phyloP scores from a whole-genome alignment of 1,140 invertebrate genomes.

The Papilio helenus region DNA sequence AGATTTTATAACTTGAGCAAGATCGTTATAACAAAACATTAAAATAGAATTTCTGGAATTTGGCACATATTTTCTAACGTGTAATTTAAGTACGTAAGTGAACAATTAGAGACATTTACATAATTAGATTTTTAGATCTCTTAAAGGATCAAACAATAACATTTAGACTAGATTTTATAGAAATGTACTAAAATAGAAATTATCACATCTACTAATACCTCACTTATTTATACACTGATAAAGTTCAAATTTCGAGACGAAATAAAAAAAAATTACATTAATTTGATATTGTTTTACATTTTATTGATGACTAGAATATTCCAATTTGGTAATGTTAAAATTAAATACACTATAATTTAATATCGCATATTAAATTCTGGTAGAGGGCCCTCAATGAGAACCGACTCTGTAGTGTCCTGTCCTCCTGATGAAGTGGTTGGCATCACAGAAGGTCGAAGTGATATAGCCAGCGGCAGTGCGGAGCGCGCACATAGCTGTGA shows the following conservation, averaged over 20 bases:
- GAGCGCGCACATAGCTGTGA: slow-evolving; percentile 73
- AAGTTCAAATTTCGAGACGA: not conserved
- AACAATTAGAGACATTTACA: not conserved
- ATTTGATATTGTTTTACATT: slow-evolving; percentile 9
- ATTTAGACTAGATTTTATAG: slow-evolving; percentile 3
- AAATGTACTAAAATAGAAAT: slow-evolving; percentile 16
- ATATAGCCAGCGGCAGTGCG: slow-evolving; percentile 73
- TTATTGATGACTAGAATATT: not conserved
- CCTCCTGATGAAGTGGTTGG: slow-evolving; percentile 45
- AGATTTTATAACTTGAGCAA: not conserved
- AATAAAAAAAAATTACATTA: not conserved
- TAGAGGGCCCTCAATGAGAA: slow-evolving; percentile 66
- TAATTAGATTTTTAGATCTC: not conserved
- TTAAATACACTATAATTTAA: slow-evolving; percentile 42
- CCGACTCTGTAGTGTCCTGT: slow-evolving; percentile 67
- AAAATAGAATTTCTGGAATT: not conserved
- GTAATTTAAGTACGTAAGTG: not conserved
- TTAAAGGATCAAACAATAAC: slow-evolving; percentile 7
- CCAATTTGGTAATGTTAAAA: not conserved
- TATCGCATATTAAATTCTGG: slow-evolving; percentile 64
- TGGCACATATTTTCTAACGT: not conserved
- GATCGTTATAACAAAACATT: slow-evolving; percentile 3
- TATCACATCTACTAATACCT: slow-evolving; percentile 25
- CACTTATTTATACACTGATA: not conserved
- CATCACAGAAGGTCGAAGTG: slow-evolving; percentile 63